These are phyloP conservation scores for Matsumyia berberina DNA, from an alignment of 2,888 invertebrate genomes.

Conservation along the genomic window DNA sequence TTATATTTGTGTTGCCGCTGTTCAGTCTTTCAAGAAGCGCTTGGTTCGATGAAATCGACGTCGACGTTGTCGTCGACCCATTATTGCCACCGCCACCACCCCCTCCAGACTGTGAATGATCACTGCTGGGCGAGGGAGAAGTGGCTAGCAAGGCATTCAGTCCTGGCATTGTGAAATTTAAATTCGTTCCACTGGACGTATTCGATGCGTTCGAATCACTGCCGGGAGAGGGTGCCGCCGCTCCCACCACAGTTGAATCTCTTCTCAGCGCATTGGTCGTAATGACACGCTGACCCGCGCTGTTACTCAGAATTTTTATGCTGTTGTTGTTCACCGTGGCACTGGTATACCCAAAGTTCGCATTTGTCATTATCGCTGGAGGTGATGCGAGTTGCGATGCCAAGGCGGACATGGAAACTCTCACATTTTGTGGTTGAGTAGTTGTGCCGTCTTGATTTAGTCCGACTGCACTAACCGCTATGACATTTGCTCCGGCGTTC, in stretches of 20 bases:
- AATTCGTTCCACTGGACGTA: constrained; percentile 82
- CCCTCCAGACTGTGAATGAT: constrained; percentile 81
- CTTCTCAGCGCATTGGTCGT: constrained; percentile 83
- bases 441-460: constrained; percentile 77
- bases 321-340: constrained; percentile 79
- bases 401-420: constrained; percentile 85
- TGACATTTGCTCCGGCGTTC: constrained; percentile 82
- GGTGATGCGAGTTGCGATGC: constrained; percentile 84
- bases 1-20: constrained; percentile 80
- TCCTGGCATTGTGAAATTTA: constrained; percentile 86
- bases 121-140: constrained; percentile 82
- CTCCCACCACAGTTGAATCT: constrained; percentile 84
- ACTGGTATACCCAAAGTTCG: constrained; percentile 80
- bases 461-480: constrained; percentile 79
- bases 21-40: constrained; percentile 83
- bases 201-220: constrained; percentile 84
- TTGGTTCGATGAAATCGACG: constrained; percentile 81
- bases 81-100: constrained; percentile 48
- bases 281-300: constrained; percentile 80
- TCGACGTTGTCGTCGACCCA: constrained; percentile 77
- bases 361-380: constrained; percentile 84
- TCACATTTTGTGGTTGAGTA: constrained; percentile 81
- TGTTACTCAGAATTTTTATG: constrained; percentile 77
- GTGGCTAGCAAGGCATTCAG: constrained; percentile 86
- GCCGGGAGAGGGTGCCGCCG: constrained; percentile 84